Evolutionary conservation across 2,113 vertebrate species (phyloP).

Genomic region (Centrocercus urophasianus): DNA sequence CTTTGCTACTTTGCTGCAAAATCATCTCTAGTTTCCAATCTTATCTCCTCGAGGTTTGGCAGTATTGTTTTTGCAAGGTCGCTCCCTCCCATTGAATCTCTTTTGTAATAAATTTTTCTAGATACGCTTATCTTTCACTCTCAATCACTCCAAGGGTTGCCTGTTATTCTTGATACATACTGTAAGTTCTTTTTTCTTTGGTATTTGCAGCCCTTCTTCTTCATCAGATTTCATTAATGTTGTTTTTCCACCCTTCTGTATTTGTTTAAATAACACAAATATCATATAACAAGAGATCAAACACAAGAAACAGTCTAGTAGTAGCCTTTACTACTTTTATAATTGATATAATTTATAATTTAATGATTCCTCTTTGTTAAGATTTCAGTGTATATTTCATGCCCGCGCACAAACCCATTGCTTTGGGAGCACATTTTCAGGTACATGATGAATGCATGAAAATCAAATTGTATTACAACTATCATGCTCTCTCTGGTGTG

Average conservation of each 20-base stretch:
- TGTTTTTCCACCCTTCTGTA: not conserved
- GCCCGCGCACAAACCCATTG: not conserved
- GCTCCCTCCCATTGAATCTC: not conserved
- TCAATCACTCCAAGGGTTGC: not conserved
- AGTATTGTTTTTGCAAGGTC: not conserved
- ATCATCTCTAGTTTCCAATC: not conserved
- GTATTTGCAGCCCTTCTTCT: not conserved
- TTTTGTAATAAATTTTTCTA: not conserved
- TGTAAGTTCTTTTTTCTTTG: not conserved
- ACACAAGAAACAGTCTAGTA: not conserved
- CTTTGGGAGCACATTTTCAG: not conserved
- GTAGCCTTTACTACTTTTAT: not conserved
- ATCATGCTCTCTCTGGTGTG: not conserved
- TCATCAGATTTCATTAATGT: not conserved
- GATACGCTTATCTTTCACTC: not conserved
- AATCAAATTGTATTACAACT: not conserved
- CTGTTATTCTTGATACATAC: not conserved
- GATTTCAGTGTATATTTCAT: not conserved
- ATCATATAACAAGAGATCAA: not conserved
- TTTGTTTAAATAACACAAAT: not conserved
- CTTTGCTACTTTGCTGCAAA: not conserved
- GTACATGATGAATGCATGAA: not conserved
- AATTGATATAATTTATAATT: not conserved
- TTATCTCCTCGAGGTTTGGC: not conserved
- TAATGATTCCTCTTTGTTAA: not conserved